Evolutionary conservation across 2,888 invertebrate species (phyloP), one percentile per base, ranked within the genome.

Genomic region (Epinotia bilunana): DNA sequence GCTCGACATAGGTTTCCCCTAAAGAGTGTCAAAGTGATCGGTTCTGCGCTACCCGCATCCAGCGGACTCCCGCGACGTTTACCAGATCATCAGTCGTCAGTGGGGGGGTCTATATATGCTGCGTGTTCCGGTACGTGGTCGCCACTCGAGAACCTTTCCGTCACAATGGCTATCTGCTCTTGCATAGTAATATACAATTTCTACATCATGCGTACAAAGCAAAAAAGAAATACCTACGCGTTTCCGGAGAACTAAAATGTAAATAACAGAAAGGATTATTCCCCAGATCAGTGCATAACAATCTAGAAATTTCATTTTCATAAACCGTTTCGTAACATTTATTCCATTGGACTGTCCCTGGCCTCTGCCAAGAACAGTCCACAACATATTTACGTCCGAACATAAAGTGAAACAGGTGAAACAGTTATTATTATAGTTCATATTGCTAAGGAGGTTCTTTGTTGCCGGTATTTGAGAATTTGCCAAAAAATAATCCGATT

Each of bases 401-500:
- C 62, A 65, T 62, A 72, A 62, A 72, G 71, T 60, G 72, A 67
- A 75, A 55, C 75, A 75, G 75, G 75, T 75, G 72, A 75, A 75
- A 72, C 75, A 62, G 75, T 75, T 75, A 72, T 67, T 67, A 73
- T 75, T 72, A 72, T 55, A 62, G 60, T 62, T 72, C 61, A 61
- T 62, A 72, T 67, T 33, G 61, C 65, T 65, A 53, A 71, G 67
- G 67, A 67, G 71, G 55, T 72, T 70, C 72, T 76, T 74, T 61
- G 65, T 76, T 73, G 64, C 60, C 65, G 16, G 69, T 3, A 77
- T 74, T 79, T 78, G 78, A 77, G 61, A 68, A 64, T 77, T 63
- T 78, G 77, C 79, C 79, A 79, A 73, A 79, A 78, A 76, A 71
- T 75, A 74, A 74, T 77, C 70, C 62, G 76, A 77, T 76, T 72